A percentile compares a stretch with the other conserved stretches of the same genome.
phyloP scores from a whole-genome alignment of 2,113 vertebrate genomes.

The Cheirogaleus medius region DNA sequence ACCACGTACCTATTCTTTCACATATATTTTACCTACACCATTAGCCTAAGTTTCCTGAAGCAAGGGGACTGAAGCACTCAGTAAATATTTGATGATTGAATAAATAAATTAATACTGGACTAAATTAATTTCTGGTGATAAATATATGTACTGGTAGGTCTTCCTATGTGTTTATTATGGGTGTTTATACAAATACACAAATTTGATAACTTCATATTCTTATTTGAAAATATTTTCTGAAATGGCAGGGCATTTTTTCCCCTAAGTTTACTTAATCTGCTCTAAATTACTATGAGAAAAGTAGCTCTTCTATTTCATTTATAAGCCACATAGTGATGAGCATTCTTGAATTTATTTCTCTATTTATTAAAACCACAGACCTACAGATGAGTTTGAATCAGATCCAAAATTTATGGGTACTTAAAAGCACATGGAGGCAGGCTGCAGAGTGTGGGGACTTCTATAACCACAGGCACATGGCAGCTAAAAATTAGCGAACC shows the following conservation, averaged over 20 bases:
- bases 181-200: background rate
- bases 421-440: background rate
- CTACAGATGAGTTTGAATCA: conserved; percentile 38
- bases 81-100: background rate
- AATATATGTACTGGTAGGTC: background rate
- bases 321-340: conserved; percentile 7
- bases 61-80: background rate
- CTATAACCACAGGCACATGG: background rate
- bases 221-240: background rate
- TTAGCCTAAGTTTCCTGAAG: background rate
- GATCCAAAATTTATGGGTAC: background rate
- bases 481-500: background rate
- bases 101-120: background rate
- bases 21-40: background rate
- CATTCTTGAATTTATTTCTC: conserved; percentile 64
- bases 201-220: background rate
- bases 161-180: background rate
- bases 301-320: conserved; percentile 34
- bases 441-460: background rate
- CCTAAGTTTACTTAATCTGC: background rate
- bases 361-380: conserved; percentile 56
- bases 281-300: conserved; percentile 60
- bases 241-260: background rate
- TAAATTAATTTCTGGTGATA: background rate
- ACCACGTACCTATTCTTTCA: background rate